These are phyloP conservation scores for Silvanus unidentatus DNA, from an alignment of 2,888 invertebrate genomes.

Conservation along the genomic window DNA sequence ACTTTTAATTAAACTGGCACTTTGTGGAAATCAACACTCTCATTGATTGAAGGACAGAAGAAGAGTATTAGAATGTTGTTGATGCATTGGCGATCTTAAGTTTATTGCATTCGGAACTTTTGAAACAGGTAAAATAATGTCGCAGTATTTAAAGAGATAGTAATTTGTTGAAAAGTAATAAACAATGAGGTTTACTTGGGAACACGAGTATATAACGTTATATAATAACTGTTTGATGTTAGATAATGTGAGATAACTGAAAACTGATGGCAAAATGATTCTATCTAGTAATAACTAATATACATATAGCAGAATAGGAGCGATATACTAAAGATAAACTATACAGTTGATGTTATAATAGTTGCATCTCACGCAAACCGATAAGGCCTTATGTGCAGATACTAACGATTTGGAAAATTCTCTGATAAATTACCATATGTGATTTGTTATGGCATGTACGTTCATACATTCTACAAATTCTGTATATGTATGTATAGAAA, in stretches of 20 bases:
- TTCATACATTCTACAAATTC: no score
- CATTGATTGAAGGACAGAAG: no score
- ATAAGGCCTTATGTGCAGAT: slow-evolving; percentile 24
- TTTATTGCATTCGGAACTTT: no score
- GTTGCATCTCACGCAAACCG: slow-evolving; percentile 38
- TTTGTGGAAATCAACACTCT: no score
- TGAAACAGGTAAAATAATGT: no score
- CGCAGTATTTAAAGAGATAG: neutral
- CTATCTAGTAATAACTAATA: slow-evolving; percentile 41
- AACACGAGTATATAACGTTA: neutral
- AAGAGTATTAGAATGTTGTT: no score
- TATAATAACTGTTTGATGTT: neutral
- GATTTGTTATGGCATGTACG: no score
- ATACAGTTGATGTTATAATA: slow-evolving; percentile 38
- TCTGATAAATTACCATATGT: slow-evolving; percentile 1
- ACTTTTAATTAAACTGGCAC: no score
- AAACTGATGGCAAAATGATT: slow-evolving; percentile 39
- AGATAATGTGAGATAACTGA: slow-evolving; percentile 26
- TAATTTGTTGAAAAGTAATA: slow-evolving; percentile 1
- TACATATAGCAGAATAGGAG: slow-evolving; percentile 36
- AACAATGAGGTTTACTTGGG: neutral
- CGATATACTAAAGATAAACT: slow-evolving; percentile 36
- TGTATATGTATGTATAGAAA: no score
- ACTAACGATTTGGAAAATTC: slow-evolving; percentile 6
- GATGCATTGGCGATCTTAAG: no score